Percentiles rank a stretch among this genome's conserved stretches.
phyloP scores from a whole-genome alignment of 2,888 invertebrate genomes.

The Drosophila imparisetae region DNA sequence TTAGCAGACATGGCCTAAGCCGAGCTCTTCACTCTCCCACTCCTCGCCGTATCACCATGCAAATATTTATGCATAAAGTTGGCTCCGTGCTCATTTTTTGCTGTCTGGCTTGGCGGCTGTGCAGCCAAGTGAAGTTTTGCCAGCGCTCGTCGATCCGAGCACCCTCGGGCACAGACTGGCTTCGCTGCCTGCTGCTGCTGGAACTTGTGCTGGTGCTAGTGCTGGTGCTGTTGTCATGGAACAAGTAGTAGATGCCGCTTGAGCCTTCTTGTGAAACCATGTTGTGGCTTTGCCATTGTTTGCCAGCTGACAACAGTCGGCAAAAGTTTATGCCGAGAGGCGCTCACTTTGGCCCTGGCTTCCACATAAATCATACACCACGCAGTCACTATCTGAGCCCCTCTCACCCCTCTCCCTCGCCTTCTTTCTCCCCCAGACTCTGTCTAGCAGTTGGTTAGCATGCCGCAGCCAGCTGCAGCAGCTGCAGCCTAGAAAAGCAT shows the following conservation, averaged over 20 bases:
- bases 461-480: constrained; percentile 47
- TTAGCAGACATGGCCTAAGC: background rate
- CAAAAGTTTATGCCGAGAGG: constrained; percentile 74
- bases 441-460: constrained; percentile 51
- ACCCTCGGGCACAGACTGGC: constrained; percentile 15
- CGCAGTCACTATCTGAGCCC: constrained; percentile 23
- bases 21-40: constrained; percentile 12
- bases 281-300: constrained; percentile 76
- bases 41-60: constrained; percentile 50
- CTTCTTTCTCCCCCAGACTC: background rate
- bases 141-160: constrained; percentile 13
- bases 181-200: background rate
- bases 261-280: constrained; percentile 62
- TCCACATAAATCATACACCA: constrained; percentile 69
- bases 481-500: constrained; percentile 60
- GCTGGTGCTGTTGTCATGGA: constrained; percentile 8
- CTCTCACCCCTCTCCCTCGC: background rate
- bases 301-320: constrained; percentile 78
- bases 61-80: constrained; percentile 81
- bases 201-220: background rate
- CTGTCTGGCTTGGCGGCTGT: constrained; percentile 45
- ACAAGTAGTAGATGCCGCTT: constrained; percentile 37
- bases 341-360: constrained; percentile 58
- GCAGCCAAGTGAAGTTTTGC: constrained; percentile 51
- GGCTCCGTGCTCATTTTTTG: constrained; percentile 74